phyloP scores from a whole-genome alignment of 2,797 vertebrate genomes.

The Anguilla obscura region DNA sequence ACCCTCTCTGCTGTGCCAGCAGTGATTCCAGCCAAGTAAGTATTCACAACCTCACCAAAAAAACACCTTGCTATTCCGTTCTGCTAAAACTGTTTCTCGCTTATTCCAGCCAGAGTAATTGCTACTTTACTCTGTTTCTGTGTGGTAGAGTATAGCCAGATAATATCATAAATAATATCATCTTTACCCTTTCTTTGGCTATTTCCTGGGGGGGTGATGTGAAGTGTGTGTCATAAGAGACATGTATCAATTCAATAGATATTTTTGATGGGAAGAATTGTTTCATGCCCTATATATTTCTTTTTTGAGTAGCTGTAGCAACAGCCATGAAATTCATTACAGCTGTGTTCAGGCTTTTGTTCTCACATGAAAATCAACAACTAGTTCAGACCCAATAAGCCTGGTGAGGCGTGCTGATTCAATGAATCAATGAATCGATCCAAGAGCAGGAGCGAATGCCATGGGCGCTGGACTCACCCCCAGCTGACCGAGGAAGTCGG shows the following conservation, averaged over 20 bases:
- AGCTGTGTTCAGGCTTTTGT: background rate
- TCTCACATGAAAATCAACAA: background rate
- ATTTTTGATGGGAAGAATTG: background rate
- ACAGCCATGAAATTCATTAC: too few relatives aligned
- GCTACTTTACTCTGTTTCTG: background rate
- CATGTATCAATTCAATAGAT: background rate
- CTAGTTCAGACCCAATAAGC: background rate
- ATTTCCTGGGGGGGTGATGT: background rate
- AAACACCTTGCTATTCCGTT: background rate
- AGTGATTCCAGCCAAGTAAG: background rate
- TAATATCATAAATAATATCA: background rate
- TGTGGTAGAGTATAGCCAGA: background rate
- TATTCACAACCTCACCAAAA: background rate
- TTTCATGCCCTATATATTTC: background rate
- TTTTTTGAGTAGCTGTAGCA: too few relatives aligned
- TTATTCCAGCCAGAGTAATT: background rate
- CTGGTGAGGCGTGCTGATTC: too few relatives aligned
- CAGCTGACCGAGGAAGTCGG: constrained; percentile 19
- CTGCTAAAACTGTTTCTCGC: background rate
- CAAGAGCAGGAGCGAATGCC: background rate
- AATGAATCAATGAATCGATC: background rate
- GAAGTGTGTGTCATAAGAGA: background rate
- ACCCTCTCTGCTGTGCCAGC: background rate
- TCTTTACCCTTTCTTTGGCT: background rate
- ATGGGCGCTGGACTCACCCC: background rate